Percentiles rank a stretch among this genome's conserved stretches.
Evolutionary conservation across 2,113 vertebrate species (phyloP).

Genomic region (Colius striatus): DNA sequence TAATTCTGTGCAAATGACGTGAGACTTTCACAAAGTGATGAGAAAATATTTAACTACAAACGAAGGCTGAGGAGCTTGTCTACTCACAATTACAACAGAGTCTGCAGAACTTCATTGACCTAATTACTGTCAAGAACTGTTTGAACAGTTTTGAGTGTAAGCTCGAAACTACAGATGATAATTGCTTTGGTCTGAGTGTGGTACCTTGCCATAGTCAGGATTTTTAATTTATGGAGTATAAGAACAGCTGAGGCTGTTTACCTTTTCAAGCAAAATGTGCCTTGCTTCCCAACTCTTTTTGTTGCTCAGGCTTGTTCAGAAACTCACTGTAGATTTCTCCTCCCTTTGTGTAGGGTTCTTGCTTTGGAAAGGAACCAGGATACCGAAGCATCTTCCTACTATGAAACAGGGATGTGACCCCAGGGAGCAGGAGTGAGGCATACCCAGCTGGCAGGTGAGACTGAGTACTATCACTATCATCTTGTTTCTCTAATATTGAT

Average conservation of each 20-base stretch:
- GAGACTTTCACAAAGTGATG: neutral
- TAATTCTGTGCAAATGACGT: neutral
- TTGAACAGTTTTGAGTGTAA: neutral
- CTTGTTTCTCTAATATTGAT: neutral
- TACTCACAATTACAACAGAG: neutral
- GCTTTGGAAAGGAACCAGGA: neutral
- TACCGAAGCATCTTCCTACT: neutral
- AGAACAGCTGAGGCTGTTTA: neutral
- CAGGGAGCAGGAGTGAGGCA: neutral
- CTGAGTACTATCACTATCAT: neutral
- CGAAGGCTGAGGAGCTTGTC: neutral
- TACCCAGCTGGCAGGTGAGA: neutral
- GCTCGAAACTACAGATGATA: neutral
- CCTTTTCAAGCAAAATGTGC: neutral
- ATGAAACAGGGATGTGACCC: neutral
- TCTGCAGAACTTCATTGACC: neutral
- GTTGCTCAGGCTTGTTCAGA: neutral
- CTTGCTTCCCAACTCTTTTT: neutral
- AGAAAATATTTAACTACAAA: neutral
- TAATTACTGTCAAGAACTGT: neutral
- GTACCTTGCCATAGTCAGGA: neutral
- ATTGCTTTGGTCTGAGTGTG: neutral
- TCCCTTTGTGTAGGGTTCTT: neutral
- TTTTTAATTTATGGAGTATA: neutral
- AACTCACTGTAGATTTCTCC: neutral